phyloP scores from a whole-genome alignment of 2,888 invertebrate species.

The Oscheius sp. region DNA sequence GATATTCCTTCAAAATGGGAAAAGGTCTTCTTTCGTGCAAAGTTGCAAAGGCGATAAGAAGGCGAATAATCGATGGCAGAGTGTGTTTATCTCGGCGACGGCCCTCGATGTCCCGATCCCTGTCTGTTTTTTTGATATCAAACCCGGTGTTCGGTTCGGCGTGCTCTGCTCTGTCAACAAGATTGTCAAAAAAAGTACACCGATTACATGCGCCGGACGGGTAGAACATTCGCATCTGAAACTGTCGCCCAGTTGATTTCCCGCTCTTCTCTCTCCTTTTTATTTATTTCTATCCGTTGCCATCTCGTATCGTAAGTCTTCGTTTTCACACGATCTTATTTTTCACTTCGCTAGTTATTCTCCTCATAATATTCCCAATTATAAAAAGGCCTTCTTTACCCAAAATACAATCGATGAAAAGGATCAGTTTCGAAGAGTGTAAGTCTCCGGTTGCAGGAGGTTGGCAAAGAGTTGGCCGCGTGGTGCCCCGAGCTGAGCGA shows the following conservation, averaged over 20 bases:
- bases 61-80: conserved; percentile 11
- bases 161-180: conserved; percentile 26
- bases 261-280: conserved; percentile 9
- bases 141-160: conserved; percentile 10
- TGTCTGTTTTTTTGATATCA: conserved; percentile 4
- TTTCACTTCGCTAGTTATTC: too few species aligned
- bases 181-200: conserved; percentile 17
- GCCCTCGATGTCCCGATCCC: not conserved
- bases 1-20: too few species aligned
- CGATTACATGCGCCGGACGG: conserved; percentile 21
- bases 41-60: conserved; percentile 20
- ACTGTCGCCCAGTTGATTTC: not conserved
- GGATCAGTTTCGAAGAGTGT: conserved; percentile 21
- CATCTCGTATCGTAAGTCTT: not conserved
- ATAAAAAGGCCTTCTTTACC: not conserved
- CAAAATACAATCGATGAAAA: too few species aligned
- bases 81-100: conserved; percentile 16
- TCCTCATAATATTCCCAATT: not conserved
- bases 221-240: not conserved
- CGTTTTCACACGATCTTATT: too few species aligned
- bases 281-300: conserved; percentile 24
- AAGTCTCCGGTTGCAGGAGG: conserved; percentile 53
- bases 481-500: conserved; percentile 41
- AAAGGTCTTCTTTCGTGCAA: not conserved
- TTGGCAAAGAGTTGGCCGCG: conserved; percentile 55